Base-by-base conservation (phyloP, 2,888 invertebrate genomes). In the Troilus luridus region DNA sequence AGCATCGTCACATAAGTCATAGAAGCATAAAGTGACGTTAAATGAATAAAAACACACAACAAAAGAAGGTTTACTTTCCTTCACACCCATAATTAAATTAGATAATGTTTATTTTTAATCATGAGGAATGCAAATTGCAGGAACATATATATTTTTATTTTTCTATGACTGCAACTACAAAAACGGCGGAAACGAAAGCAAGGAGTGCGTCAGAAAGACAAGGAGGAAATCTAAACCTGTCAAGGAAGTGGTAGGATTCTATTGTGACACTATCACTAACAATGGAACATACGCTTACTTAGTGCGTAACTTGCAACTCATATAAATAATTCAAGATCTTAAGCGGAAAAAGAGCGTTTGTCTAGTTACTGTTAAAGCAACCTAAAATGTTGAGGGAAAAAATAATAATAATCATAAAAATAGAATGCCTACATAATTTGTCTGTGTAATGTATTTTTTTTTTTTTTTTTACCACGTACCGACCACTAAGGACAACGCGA, bases 151-250 rank as follows among this genome's bases (percentile, higher is more conserved):
- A 60, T 60, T 60, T n/a, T 64, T 64, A n/a, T n/a, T 19, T n/a
- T 27, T 14, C 2, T 72, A n/a, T 6, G 21, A 21, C 64, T 7
- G 64, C 17, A 7, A n/a, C 21, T 64, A 0, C 21, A 64, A n/a
- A 64, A 64, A n/a, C 21, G 21, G 17, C 64, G n/a, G n/a, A 8
- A 64, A n/a, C 8, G 6, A 64, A 64, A n/a, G 10, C 7, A 72
- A 12, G 72, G 14, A 14, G 19, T 72, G 27, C 72, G 72, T 72
- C 72, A 27, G 0, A 72, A 14, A 14, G 27, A n/a, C 21, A 9
- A 72, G 72, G 27, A 72, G 72, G 72, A 72, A 72, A 72, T 14
- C 72, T 72, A 14, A 72, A 24, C 24, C 72, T 27, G 72, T 72
- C 14, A 9, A 3, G 72, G 27, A 27, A 72, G 27, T 27, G 14